Evolutionary conservation across 1,140 invertebrate species (phyloP).

Genomic region (Musca domestica): DNA sequence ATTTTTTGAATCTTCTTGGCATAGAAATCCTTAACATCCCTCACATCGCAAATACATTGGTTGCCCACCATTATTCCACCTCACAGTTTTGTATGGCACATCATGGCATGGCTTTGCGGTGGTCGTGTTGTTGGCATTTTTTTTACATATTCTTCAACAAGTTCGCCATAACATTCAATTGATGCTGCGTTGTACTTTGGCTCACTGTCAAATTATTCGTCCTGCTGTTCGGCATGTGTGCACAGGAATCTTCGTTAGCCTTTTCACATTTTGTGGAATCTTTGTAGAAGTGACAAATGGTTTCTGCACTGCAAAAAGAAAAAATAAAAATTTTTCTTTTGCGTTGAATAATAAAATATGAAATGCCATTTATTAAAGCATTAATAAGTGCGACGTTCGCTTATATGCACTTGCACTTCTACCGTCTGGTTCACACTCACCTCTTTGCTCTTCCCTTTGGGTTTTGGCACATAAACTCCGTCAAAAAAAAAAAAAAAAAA

Average conservation of each 20-base stretch:
- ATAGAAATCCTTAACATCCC: no score
- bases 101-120: no score
- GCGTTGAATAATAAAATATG: slow-evolving; percentile 51
- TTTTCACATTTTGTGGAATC: no score
- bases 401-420: slow-evolving; percentile 22
- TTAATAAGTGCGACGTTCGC: slow-evolving; percentile 48
- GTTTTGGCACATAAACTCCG: neutral
- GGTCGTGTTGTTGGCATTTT: neutral
- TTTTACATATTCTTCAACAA: slow-evolving; percentile 4
- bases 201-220: neutral
- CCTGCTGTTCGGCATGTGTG: neutral
- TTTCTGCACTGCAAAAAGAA: no score
- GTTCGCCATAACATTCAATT: neutral
- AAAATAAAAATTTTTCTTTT: slow-evolving; percentile 21
- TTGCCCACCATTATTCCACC: no score
- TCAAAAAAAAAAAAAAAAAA: no score
- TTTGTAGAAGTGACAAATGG: no score
- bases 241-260: neutral
- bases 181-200: neutral
- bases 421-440: neutral
- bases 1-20: no score
- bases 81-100: no score
- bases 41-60: no score
- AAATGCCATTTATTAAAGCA: slow-evolving; percentile 54
- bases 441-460: neutral